Base-by-base conservation (phyloP, 1,140 invertebrate species). In the Bombus confusus region DNA sequence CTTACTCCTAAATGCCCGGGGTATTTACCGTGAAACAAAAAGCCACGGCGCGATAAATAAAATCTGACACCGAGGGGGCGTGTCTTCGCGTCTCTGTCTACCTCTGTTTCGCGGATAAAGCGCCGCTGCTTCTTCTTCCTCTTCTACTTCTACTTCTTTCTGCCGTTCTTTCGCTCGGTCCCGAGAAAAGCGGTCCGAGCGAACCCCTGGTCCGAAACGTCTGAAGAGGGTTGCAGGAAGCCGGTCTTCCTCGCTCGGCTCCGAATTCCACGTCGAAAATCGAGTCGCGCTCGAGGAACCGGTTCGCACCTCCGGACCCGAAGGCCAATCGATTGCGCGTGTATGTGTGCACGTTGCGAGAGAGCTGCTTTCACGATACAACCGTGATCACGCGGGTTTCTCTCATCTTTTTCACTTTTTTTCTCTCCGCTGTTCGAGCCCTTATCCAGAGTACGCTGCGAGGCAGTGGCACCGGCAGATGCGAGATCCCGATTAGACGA, bases 11-110 rank as follows among this genome's bases (percentile, higher is more conserved):
- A 92, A 91, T 88, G 87, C 78, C 57, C 80, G 62, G 82, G 78
- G 89, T 92, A 93, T 91, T 93, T 92, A 92, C 86, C 87, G 84
- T 64, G 74, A 90, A 90, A 91, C 85, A 92, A 92, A 92, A 92
- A 92, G 90, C 90, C 80, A 81, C 78, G 80, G 28, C 28, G 87
- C 86, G 87, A 92, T 93, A 93, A 93, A 92, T 91, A 88, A 90
- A 91, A 89, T 91, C 90, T 91, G 90, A 89, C 90, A 87, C 87
- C 83, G n/a, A 75, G 85, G 88, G 86, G 90, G 90, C 90, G 87
- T 91, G 86, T 37, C 83, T 6, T 47, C 37, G 34, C 31, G 52
- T 82, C 79, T 41, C 79, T 52, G 82, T 89, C 85, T 57, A 39
- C 80, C 84, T 64, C 81, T 71, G 85, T 84, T 59, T 82, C 88